phyloP scores from a whole-genome alignment of 2,797 vertebrate species.

The Channa striata region DNA sequence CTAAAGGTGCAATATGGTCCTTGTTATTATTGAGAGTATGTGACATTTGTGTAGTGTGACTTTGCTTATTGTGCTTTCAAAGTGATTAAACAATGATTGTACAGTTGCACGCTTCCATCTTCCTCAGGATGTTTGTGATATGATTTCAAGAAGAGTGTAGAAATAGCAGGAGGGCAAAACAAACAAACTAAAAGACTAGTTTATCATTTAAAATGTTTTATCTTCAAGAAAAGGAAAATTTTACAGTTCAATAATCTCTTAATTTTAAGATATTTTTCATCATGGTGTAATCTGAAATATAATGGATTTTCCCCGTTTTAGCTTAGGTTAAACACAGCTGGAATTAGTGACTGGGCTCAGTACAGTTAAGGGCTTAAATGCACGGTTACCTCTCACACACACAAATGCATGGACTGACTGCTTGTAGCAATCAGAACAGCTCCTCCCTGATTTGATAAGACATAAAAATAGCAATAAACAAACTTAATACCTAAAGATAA shows the following conservation, averaged over 20 bases:
- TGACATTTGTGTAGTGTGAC: slow-evolving; percentile 23
- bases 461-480: not conserved
- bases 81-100: slow-evolving; percentile 16
- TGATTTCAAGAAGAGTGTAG: slow-evolving; percentile 1
- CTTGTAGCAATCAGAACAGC: not conserved
- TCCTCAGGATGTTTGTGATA: slow-evolving; percentile 25
- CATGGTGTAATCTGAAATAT: not conserved
- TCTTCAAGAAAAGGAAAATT: not conserved
- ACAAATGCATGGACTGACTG: slow-evolving; percentile 3
- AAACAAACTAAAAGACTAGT: not conserved
- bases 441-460: not conserved
- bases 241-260: not conserved
- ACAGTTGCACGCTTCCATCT: not conserved
- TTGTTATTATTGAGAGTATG: slow-evolving; percentile 27
- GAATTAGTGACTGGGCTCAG: not conserved
- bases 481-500: no score
- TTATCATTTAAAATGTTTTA: not conserved
- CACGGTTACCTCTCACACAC: not conserved
- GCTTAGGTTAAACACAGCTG: not conserved
- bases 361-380: not conserved
- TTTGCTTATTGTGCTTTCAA: slow-evolving; percentile 26
- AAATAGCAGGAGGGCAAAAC: slow-evolving; percentile 8
- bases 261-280: not conserved
- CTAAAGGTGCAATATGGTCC: slow-evolving; percentile 17
- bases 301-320: not conserved